Evolutionary conservation across 2,797 vertebrate genomes (phyloP), one percentile per base, ranked within the genome.

Genomic region (Synaphobranchus kaupii): DNA sequence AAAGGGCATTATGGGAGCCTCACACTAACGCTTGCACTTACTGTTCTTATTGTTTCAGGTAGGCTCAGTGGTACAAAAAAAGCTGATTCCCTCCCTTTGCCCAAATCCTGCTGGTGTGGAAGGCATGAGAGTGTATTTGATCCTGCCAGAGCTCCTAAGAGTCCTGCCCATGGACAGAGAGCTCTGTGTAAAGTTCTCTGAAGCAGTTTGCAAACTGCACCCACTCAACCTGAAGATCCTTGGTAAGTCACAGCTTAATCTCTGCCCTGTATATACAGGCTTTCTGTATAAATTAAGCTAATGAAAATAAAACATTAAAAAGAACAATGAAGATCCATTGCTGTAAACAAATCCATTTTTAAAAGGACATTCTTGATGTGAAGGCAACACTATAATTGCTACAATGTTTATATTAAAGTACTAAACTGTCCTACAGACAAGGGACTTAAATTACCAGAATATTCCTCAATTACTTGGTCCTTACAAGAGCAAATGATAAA

Each of bases 71-170:
- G 90, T 95, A 6, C 8, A 83, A 84, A 3, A 44, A 8, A 83
- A 39, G 0, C 91, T 96, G 85, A 86, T 96, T 81, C 84, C 71
- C 0, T 91, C 91, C 0, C 80, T 95, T 34, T 39, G 89, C 48
- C 13, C 84, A 56, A 89, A 76, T 4, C 89, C 91, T 4, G 88
- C 89, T 81, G 94, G 94, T 2, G 90, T 94, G 28, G 96, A 96
- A 90, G 94, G 92, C 20, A 83, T 96, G 89, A 94, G 96, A 90
- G 73, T 95, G 89, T 96, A 94, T 91, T 90, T 96, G 91, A 90
- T 97, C 87, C 89, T 97, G 86, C 95, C 88, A 52, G 91, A 95
- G 85, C 91, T 96, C 47, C 91, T 96, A 39, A 84, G 87, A 1
- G 63, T 60, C 31, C 87, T 90, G 4, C 0, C 89, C 0, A 87